phyloP scores from a whole-genome alignment of 2,797 vertebrate genomes.

The Limosa lapponica region DNA sequence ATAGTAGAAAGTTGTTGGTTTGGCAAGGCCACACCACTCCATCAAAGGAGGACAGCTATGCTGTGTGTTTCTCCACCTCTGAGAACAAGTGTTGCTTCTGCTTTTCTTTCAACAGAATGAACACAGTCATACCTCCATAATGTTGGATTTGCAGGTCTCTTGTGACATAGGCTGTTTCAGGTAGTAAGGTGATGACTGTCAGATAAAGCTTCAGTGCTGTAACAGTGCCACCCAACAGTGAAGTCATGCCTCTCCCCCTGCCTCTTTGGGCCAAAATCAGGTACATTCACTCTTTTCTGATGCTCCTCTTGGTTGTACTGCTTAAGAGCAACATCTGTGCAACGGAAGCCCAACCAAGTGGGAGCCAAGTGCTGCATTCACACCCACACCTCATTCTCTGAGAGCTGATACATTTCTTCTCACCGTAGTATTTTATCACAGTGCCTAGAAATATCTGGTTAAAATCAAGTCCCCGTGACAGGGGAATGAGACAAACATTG shows the following conservation, averaged over 20 bases:
- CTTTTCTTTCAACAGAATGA: not conserved
- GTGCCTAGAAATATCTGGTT: not conserved
- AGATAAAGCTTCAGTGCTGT: not conserved
- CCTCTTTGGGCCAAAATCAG: not conserved
- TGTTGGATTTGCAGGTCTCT: not conserved
- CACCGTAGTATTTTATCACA: not conserved
- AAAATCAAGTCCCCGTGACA: not conserved
- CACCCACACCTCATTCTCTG: fast-evolving
- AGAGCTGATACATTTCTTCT: not conserved
- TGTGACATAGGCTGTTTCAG: not conserved
- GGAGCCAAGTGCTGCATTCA: not conserved
- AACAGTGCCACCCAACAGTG: not conserved
- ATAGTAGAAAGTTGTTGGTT: not conserved
- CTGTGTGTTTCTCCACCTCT: not conserved
- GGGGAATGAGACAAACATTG: not conserved
- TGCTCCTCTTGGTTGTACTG: not conserved
- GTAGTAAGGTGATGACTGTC: not conserved
- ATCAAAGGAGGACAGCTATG: not conserved
- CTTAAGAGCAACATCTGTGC: not conserved
- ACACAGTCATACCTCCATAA: not conserved
- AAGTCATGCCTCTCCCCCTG: not conserved
- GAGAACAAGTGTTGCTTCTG: not conserved
- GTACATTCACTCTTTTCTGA: not conserved
- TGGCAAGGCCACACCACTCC: not conserved
- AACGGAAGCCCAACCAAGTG: not conserved